These are phyloP conservation scores for Agapetus fuscipes DNA, from an alignment of 2,888 invertebrate genomes.

Conservation along the genomic window DNA sequence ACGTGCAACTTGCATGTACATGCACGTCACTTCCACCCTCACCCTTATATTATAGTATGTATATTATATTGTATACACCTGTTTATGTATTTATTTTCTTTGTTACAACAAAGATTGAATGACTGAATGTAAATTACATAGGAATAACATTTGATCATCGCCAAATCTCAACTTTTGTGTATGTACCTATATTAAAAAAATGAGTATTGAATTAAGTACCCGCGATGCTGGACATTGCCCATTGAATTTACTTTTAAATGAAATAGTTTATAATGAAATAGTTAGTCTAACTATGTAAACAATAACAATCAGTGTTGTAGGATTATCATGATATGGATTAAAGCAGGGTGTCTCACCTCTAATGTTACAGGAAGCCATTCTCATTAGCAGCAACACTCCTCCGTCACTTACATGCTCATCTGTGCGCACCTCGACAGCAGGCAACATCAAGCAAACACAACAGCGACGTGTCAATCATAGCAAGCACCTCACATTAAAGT, in stretches of 20 bases:
- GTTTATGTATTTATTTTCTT: constrained; percentile 19
- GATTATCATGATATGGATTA: constrained; percentile 21
- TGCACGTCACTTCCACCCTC: no score
- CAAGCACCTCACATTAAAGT: no score
- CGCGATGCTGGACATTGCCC: constrained; percentile 20
- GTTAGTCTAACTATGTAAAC: constrained; percentile 14
- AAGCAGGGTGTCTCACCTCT: constrained; percentile 23
- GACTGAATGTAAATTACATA: constrained; percentile 23
- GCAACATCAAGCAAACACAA: no score
- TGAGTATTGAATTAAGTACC: constrained; percentile 18
- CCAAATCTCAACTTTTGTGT: constrained; percentile 21
- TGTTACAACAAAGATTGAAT: constrained; percentile 21
- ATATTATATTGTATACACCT: no score
- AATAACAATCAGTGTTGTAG: constrained; percentile 21
- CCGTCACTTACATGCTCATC: no score
- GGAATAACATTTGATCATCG: constrained; percentile 22
- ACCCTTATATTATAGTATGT: no score
- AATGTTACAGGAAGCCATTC: no score
- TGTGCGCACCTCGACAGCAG: no score
- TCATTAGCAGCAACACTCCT: no score
- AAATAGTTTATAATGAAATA: constrained; percentile 16
- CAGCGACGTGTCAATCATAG: no score
- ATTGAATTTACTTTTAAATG: constrained; percentile 18
- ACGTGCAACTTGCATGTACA: no score
- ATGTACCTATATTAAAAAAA: no score